These are phyloP conservation scores for Platycheirus rosarum DNA, from an alignment of 2,888 invertebrate genomes.

Conservation along the genomic window DNA sequence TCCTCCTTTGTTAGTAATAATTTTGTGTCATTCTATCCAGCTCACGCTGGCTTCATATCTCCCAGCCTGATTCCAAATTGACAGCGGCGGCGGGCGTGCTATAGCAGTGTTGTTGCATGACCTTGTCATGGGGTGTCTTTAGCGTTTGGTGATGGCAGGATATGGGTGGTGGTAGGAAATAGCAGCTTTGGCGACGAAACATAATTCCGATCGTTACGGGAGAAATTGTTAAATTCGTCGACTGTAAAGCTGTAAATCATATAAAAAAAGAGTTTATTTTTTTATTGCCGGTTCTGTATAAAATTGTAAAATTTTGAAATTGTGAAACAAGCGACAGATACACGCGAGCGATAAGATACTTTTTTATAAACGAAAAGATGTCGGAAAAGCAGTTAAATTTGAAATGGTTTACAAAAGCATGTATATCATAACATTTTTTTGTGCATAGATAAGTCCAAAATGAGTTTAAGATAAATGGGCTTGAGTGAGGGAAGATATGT, in stretches of 20 bases:
- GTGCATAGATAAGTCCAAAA: conserved; percentile 71
- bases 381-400: conserved; percentile 71
- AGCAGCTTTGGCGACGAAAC: conserved; percentile 40
- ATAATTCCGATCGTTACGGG: conserved; percentile 68
- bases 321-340: conserved; percentile 27
- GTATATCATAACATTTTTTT: conserved; percentile 10
- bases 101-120: conserved; percentile 47
- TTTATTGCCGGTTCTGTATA: conserved; percentile 55
- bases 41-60: conserved; percentile 63
- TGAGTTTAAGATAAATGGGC: conserved; percentile 70
- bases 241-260: conserved; percentile 73
- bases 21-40: conserved; percentile 65
- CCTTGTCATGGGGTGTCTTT: conserved; percentile 51
- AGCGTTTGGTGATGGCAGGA: not conserved
- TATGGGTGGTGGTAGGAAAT: conserved; percentile 26
- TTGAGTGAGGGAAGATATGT: not conserved
- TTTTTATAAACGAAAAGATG: conserved; percentile 55
- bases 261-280: conserved; percentile 58
- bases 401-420: conserved; percentile 57
- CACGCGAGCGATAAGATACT: conserved; percentile 58
- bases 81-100: too few species aligned
- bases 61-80: conserved; percentile 44
- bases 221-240: conserved; percentile 69
- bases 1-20: conserved; percentile 71
- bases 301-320: conserved; percentile 60